Evolutionary conservation across 2,888 invertebrate species (phyloP), one percentile per base, ranked within the genome.

Genomic region (Erpobdella octoculata): DNA sequence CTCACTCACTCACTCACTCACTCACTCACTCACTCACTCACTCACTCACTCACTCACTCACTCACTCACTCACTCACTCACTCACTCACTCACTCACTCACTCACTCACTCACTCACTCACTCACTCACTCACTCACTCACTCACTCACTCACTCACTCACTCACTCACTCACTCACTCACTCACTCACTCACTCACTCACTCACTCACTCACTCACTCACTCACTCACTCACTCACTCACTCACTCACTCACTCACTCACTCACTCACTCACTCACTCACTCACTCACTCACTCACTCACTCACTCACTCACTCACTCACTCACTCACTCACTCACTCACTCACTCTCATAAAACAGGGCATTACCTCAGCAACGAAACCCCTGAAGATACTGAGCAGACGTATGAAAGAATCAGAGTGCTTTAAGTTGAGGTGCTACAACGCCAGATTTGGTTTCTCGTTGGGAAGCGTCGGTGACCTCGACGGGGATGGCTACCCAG

Each of bases 391-490:
- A 15, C 35, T 35, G 48, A 35, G 58, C n/a, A 69, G 46, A 36
- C 53, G 58, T 21, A n/a, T 69, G n/a, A 31, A 53, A 37, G 53
- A 53, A 53, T 53, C 53, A 8, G 53, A 53, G 8, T 53, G 53
- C n/a, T 28, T 53, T 4, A 9, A 35, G 33, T 69, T 58, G 9
- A 36, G 77, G 33, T 82, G 82, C 77, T 75, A 78, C 33, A 78
- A 79, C 72, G 80, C 80, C 8, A 86, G 88, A 77, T 98, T 96
- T 81, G 98, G 98, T 0, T 89, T 93, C 77, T 88, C 96, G 0
- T 86, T 98, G 76, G 88, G 94, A 0, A 90, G 90, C 78, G 86
- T 95, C 70, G 95, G 96, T 8, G 98, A 98, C 82, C 86, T 98
- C 25, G 96, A 98, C 82, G 90, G 90, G 81, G 97, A 98, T 83